phyloP scores from a whole-genome alignment of 2,888 invertebrate species.

The Creontiades dilutus region DNA sequence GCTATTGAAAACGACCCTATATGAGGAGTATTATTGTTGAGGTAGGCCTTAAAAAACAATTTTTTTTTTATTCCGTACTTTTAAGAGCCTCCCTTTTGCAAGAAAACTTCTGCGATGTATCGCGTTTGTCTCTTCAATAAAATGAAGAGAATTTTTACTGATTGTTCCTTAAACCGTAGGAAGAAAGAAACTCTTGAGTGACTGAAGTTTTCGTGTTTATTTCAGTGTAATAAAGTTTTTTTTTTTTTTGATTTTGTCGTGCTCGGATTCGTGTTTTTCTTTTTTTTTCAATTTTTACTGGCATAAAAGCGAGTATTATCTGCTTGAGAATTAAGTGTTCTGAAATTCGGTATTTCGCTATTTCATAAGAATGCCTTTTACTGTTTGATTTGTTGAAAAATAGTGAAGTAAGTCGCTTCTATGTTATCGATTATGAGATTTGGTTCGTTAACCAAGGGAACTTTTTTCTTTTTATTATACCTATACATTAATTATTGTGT shows the following conservation, averaged over 20 bases:
- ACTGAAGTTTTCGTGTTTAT: constrained; percentile 23
- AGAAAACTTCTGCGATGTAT: neutral
- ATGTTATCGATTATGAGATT: neutral
- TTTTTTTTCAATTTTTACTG: constrained; percentile 8
- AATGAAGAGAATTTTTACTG: constrained; percentile 3
- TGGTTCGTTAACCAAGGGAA: neutral
- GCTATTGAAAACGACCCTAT: neutral
- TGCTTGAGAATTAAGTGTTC: neutral
- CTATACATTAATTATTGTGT: constrained; percentile 11
- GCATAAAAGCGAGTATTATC: neutral
- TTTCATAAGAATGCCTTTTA: neutral
- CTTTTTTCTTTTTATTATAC: constrained; percentile 1
- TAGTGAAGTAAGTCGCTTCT: neutral
- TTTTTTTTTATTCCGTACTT: neutral
- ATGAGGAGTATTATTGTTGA: neutral
- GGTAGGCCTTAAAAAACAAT: neutral
- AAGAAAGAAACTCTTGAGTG: constrained; percentile 13
- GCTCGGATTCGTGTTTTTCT: constrained; percentile 3
- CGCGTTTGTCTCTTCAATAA: neutral
- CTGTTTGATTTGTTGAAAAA: neutral
- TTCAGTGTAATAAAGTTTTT: neutral
- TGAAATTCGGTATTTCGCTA: neutral
- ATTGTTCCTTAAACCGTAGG: constrained; percentile 43
- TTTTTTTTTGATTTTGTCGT: neutral
- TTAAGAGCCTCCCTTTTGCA: neutral